phyloP scores from a whole-genome alignment of 1,140 invertebrate genomes.

The Drosophila kepulauana region DNA sequence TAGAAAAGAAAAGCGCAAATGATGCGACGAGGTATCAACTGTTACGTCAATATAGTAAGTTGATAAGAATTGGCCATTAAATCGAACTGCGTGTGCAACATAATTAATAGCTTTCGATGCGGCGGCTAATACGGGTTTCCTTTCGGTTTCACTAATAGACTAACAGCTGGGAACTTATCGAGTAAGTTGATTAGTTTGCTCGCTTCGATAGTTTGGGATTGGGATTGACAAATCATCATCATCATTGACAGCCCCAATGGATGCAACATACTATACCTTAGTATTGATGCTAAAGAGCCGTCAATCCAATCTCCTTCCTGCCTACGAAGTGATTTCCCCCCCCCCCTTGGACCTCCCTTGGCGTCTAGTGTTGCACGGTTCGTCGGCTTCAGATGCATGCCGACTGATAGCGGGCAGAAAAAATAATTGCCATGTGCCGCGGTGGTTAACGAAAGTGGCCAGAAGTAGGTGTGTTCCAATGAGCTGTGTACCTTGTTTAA shows the following conservation, averaged over 20 bases:
- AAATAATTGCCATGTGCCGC: constrained; percentile 63
- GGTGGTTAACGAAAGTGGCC: constrained; percentile 63
- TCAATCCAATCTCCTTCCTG: constrained; percentile 9
- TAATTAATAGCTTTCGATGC: constrained; percentile 9
- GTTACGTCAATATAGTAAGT: background rate
- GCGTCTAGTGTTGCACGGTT: constrained; percentile 12
- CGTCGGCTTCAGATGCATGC: constrained; percentile 53
- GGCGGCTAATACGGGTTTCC: constrained; percentile 1
- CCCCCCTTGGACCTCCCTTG: background rate
- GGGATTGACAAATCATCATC: constrained; percentile 29
- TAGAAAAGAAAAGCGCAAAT: constrained; percentile 1
- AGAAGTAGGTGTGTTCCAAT: constrained; percentile 58
- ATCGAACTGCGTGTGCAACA: constrained; percentile 13
- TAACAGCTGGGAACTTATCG: constrained; percentile 8
- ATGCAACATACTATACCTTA: background rate
- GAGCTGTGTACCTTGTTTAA: constrained; percentile 40
- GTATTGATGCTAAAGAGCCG: constrained; percentile 8
- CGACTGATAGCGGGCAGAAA: constrained; percentile 39
- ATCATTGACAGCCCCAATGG: constrained; percentile 8
- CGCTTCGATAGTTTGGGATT: constrained; percentile 6
- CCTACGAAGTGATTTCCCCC: background rate
- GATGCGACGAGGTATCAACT: background rate
- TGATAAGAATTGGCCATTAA: constrained; percentile 18
- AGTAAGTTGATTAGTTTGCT: constrained; percentile 1
- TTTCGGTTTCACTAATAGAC: constrained; percentile 5